phyloP scores from a whole-genome alignment of 2,888 invertebrate species.

The Idaea straminata region DNA sequence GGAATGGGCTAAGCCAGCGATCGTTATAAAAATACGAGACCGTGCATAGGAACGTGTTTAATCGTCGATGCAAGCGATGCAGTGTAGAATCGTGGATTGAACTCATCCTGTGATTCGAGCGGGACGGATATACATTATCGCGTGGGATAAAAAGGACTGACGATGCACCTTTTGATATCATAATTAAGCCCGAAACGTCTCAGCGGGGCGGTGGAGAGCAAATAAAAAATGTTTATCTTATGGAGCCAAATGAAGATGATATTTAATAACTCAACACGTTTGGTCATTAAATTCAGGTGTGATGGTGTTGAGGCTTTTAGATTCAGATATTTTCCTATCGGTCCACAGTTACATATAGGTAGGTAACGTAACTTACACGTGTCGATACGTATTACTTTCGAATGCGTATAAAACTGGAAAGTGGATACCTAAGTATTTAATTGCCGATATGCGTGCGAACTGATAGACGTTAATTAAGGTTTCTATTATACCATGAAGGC shows the following conservation, averaged over 20 bases:
- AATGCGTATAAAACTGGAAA: slow-evolving; percentile 34
- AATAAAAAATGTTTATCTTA: slow-evolving; percentile 71
- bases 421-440: slow-evolving; percentile 24
- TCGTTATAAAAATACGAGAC: slow-evolving; percentile 68
- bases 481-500: slow-evolving; percentile 27
- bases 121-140: slow-evolving; percentile 48
- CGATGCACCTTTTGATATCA: slow-evolving; percentile 73
- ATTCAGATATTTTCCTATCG: slow-evolving; percentile 39
- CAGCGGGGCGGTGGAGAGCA: slow-evolving; percentile 40
- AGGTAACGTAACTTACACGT: slow-evolving; percentile 1
- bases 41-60: slow-evolving; percentile 78
- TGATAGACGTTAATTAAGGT: slow-evolving; percentile 28
- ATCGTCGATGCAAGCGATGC: slow-evolving; percentile 64
- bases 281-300: slow-evolving; percentile 55
- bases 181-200: slow-evolving; percentile 61
- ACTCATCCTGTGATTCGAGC: slow-evolving; percentile 54
- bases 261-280: slow-evolving; percentile 63
- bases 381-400: slow-evolving; percentile 28
- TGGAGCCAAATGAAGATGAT: slow-evolving; percentile 60
- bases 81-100: slow-evolving; percentile 36
- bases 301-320: slow-evolving; percentile 39
- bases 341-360: slow-evolving; percentile 33
- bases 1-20: slow-evolving; percentile 28
- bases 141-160: slow-evolving; percentile 51
- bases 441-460: slow-evolving; percentile 26